Percentiles rank a stretch among this genome's conserved stretches.
Evolutionary conservation across 35 echinoderm and acorn worm species (phyloP).

Genomic region (Holothuria glaberrima): DNA sequence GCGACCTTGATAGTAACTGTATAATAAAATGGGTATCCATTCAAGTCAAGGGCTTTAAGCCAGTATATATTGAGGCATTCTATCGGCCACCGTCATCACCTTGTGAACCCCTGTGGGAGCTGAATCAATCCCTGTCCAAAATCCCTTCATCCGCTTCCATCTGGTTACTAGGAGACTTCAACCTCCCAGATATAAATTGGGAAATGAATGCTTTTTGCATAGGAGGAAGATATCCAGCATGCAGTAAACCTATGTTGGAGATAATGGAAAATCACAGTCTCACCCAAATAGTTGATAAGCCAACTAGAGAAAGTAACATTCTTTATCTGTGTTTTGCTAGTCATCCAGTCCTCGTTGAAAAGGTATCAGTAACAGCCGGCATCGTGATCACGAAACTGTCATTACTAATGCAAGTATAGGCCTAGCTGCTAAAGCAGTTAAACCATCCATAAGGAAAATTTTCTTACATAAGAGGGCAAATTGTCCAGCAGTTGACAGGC

Average conservation of each 20-base stretch:
- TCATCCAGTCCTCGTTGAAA: slow-evolving; percentile 37
- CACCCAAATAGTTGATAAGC: slow-evolving; percentile 45
- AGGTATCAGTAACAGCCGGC: not conserved
- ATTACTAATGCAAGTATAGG: not conserved
- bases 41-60: not conserved
- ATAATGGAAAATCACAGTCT: slow-evolving; percentile 13
- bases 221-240: slow-evolving; percentile 14
- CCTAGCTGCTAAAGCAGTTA: not conserved
- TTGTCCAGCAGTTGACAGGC: not conserved
- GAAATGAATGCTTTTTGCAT: slow-evolving; percentile 7
- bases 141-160: not conserved
- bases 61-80: slow-evolving; percentile 3
- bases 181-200: slow-evolving; percentile 48
- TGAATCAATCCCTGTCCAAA: not conserved
- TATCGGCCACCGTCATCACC: slow-evolving; percentile 39
- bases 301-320: slow-evolving; percentile 41
- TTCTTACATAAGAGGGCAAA: slow-evolving; percentile 32
- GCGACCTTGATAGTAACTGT: not conserved
- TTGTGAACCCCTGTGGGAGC: not conserved
- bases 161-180: not conserved
- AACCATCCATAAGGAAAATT: slow-evolving; percentile 12
- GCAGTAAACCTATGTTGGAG: not conserved
- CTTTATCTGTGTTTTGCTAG: slow-evolving; percentile 53
- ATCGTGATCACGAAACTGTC: slow-evolving; percentile 54
- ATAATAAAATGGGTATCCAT: not conserved